phyloP scores from a whole-genome alignment of 2,888 invertebrate genomes.

The Hetaerina titia region DNA sequence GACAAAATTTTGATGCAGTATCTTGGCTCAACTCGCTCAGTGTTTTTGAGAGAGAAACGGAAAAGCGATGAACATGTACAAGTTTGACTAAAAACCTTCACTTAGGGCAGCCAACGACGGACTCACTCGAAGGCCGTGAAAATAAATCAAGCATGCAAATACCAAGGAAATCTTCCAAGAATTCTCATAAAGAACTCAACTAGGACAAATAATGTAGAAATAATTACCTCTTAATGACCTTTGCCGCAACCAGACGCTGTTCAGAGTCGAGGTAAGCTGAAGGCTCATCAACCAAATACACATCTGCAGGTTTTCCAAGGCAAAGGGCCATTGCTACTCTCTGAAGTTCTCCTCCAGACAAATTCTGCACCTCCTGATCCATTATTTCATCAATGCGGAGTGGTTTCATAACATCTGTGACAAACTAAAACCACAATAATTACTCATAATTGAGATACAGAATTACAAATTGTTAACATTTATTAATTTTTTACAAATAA shows the following conservation, averaged over 20 bases:
- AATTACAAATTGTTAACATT: background rate
- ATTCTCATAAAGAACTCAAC: background rate
- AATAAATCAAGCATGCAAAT: background rate
- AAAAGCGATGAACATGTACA: background rate
- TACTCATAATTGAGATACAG: background rate
- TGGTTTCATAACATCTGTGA: slow-evolving; percentile 99
- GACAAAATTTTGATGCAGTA: no score
- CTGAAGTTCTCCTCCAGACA: slow-evolving; percentile 99
- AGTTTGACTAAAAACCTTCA: background rate
- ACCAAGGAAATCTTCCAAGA: background rate
- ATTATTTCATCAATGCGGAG: slow-evolving; percentile 97
- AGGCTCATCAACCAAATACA: slow-evolving; percentile 99
- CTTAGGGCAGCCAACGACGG: no score
- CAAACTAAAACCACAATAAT: slow-evolving; percentile 83
- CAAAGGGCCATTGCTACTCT: slow-evolving; percentile 97
- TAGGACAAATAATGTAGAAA: background rate
- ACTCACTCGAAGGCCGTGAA: background rate
- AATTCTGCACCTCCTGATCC: slow-evolving; percentile 98
- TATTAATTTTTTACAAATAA: background rate
- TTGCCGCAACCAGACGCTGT: slow-evolving; percentile 99
- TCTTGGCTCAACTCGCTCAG: background rate
- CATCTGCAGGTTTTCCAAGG: slow-evolving; percentile 98
- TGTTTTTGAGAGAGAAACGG: background rate
- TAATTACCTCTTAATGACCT: slow-evolving; percentile 95
- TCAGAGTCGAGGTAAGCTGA: slow-evolving; percentile 99